Evolutionary conservation across 1,140 invertebrate genomes (phyloP).

Genomic region (Platorchestia sp.): DNA sequence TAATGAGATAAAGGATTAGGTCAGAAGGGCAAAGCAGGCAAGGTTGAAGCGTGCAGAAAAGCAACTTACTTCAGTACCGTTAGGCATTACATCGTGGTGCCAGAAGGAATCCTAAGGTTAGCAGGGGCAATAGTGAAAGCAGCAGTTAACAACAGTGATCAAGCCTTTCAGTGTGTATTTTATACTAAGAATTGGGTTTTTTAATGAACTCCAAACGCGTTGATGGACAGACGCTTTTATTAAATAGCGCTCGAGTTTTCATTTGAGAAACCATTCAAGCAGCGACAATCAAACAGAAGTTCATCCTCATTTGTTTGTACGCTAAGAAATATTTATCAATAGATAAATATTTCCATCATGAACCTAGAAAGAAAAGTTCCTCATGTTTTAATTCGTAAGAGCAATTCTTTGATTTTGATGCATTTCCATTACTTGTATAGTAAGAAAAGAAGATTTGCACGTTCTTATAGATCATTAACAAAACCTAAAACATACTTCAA

Average conservation of each 20-base stretch:
- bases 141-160: background rate
- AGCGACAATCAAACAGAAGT: background rate
- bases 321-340: too few species aligned
- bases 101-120: slow-evolving; percentile 34
- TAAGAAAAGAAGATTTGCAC: too few species aligned
- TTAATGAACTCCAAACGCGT: background rate
- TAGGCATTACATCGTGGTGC: slow-evolving; percentile 11
- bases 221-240: background rate
- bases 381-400: background rate
- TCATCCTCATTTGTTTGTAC: too few species aligned
- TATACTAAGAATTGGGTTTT: background rate
- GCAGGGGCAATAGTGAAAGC: slow-evolving; percentile 9
- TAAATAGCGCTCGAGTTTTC: background rate
- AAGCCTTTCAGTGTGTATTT: background rate
- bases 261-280: background rate
- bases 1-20: too few species aligned
- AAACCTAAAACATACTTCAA: background rate
- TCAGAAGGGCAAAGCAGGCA: too few species aligned
- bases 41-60: background rate
- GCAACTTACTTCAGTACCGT: slow-evolving; percentile 22
- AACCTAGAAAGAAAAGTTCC: background rate
- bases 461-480: too few species aligned
- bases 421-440: too few species aligned
- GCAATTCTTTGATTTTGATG: background rate
- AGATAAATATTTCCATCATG: too few species aligned